Percentiles rank a stretch among this genome's conserved stretches.
Evolutionary conservation across 53 echinoderm and acorn worm genomes (phyloP).

Genomic region (Holothuria leucospilota): DNA sequence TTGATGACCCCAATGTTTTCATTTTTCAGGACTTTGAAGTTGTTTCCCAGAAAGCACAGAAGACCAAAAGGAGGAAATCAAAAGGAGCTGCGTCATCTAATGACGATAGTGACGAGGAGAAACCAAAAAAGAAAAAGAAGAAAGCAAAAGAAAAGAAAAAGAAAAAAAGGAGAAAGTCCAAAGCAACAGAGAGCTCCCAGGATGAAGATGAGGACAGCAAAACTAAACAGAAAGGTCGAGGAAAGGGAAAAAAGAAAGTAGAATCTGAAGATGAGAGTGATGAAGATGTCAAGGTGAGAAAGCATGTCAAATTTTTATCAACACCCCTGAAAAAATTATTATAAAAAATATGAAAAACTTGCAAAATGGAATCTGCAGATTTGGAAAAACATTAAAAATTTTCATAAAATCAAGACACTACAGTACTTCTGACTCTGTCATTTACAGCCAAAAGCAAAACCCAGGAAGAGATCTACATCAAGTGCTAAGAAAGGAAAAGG

Average conservation of each 20-base stretch:
- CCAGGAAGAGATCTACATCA: constrained; percentile 24
- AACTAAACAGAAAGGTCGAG: constrained; percentile 27
- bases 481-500: constrained; percentile 5
- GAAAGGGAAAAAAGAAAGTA: constrained; percentile 6
- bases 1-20: too few relatives aligned
- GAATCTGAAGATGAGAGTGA: constrained; percentile 39
- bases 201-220: constrained; percentile 47
- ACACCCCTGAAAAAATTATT: too few relatives aligned
- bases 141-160: constrained; percentile 39
- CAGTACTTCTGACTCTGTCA: too few relatives aligned
- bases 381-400: too few relatives aligned
- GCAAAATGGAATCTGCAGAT: too few relatives aligned
- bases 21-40: constrained; percentile 53
- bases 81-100: constrained; percentile 2
- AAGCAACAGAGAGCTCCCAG: constrained; percentile 19
- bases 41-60: constrained; percentile 42
- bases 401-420: too few relatives aligned
- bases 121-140: constrained; percentile 19
- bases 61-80: constrained; percentile 44
- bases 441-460: constrained; percentile 13
- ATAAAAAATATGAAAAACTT: too few relatives aligned
- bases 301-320: background rate
- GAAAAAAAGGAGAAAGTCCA: constrained; percentile 5
- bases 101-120: constrained; percentile 47
- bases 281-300: constrained; percentile 26